phyloP scores from a whole-genome alignment of 2,113 vertebrate genomes.

The Axis porcinus region DNA sequence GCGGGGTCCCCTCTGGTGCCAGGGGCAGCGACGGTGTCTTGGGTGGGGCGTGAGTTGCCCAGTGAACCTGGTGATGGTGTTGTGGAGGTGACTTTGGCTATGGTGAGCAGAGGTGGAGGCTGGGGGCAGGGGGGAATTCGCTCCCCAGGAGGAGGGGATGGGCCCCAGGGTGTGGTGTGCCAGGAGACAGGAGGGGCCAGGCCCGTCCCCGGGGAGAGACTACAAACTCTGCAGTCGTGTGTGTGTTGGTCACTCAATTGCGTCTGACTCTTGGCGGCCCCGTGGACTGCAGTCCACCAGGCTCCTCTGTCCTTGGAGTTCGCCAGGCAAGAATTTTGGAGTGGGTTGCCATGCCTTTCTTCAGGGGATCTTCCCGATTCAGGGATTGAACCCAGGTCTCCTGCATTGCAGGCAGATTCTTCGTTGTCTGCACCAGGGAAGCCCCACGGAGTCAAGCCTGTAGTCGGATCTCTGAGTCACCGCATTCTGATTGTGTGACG shows the following conservation, averaged over 20 bases:
- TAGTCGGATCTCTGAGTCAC: neutral
- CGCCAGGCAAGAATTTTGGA: neutral
- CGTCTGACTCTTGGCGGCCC: neutral
- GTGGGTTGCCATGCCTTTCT: neutral
- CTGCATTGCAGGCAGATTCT: neutral
- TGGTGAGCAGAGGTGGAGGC: neutral
- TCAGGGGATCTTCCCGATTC: neutral
- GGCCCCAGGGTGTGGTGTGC: too few relatives aligned
- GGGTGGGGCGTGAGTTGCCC: neutral
- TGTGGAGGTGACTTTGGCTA: neutral
- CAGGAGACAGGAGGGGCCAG: neutral
- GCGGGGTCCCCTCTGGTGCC: neutral
- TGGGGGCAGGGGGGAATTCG: neutral
- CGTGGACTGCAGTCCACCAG: neutral
- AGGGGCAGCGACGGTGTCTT: neutral
- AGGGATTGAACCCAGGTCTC: neutral
- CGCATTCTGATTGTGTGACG: rapidly evolving
- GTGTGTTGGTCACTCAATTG: neutral
- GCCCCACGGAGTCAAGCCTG: neutral
- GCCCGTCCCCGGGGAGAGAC: neutral
- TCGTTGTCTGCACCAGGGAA: neutral
- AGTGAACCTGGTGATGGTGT: neutral
- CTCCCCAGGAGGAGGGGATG: neutral
- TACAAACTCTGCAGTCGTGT: neutral
- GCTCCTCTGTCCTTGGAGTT: neutral